Evolutionary conservation across 2,888 invertebrate species (phyloP).

Genomic region (Andrena minutula): DNA sequence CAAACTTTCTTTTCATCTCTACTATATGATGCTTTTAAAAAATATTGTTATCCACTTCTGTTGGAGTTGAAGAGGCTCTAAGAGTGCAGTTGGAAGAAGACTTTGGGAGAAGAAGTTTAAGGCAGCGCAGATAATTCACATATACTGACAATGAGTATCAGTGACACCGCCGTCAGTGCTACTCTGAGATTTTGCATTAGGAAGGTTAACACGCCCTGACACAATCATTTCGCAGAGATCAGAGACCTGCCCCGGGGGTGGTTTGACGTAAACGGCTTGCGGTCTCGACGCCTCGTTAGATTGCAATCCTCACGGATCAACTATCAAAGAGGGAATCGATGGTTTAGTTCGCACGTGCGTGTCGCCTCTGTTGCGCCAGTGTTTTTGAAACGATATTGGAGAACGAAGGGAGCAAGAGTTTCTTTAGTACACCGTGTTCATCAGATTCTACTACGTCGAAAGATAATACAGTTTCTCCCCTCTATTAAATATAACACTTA

Average conservation of each 20-base stretch:
- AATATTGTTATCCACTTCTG: no score
- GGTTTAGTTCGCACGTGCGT: constrained; percentile 47
- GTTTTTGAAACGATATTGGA: constrained; percentile 31
- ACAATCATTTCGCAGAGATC: constrained; percentile 81
- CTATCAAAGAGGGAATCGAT: constrained; percentile 59
- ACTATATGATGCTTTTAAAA: no score
- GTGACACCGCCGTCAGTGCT: background rate
- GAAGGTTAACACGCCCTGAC: constrained; percentile 61
- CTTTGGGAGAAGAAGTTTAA: no score
- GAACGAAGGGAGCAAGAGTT: constrained; percentile 1
- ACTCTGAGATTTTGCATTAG: constrained; percentile 11
- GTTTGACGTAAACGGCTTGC: constrained; percentile 80
- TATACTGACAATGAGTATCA: no score
- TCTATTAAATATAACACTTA: no score
- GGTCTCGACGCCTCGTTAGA: constrained; percentile 61
- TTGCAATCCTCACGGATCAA: constrained; percentile 62
- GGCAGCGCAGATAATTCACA: no score
- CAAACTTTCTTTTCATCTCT: no score
- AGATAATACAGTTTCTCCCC: no score
- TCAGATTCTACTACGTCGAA: no score
- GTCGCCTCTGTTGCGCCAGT: constrained; percentile 3
- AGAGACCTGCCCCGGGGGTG: constrained; percentile 76
- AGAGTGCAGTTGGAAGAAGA: no score
- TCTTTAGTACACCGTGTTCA: background rate
- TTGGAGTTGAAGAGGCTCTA: no score